Evolutionary conservation across 2,797 vertebrate genomes (phyloP), one percentile per base, ranked within the genome.

Genomic region (Tapirus indicus): DNA sequence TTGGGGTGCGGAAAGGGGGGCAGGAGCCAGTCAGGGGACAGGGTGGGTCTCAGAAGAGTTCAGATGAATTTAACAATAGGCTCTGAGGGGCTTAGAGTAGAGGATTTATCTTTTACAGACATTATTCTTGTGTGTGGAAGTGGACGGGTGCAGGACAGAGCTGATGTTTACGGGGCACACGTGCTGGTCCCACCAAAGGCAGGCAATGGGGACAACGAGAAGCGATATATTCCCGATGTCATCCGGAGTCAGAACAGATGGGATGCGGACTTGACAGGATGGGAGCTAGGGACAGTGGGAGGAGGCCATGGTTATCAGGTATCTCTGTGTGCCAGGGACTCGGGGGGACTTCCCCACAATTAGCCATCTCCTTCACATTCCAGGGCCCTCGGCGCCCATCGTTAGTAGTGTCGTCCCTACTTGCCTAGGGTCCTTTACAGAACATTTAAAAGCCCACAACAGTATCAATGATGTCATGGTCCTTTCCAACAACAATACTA

Each of bases 401-500:
- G 6, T 4, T 35, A 52, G 49, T 1, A 27, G 29, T 5, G 7
- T 8, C 9, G 0, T 35, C 52, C 38, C 58, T 13, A 44, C 71
- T 75, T 6, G 47, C 13, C 13, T 10, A 52, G 74, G 47, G 38
- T 35, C 66, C 85, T 84, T 69, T 44, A 84, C 25, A 84, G 41
- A 72, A 23, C 9, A 41, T 2, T 6, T 62, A 38, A 52, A 85
- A 92, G 54, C 41, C 54, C 35, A 64, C 21, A 8, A 1, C 0
- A 12, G 44, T 13, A 23, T 14, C 20, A 1, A 25, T 1, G 1
- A 3, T 52, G 27, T 12, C 8, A 5, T 4, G 58, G 64, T 32
- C 49, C 95, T 94, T 86, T 78, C 77, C 60, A 66, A 83, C 32
- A 93, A 29, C 56, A 88, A 29, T n/a, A 41, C 7, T 44, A 69